These are phyloP conservation scores for Apodemia duryi DNA, from an alignment of 2,888 invertebrate genomes.

Conservation along the genomic window DNA sequence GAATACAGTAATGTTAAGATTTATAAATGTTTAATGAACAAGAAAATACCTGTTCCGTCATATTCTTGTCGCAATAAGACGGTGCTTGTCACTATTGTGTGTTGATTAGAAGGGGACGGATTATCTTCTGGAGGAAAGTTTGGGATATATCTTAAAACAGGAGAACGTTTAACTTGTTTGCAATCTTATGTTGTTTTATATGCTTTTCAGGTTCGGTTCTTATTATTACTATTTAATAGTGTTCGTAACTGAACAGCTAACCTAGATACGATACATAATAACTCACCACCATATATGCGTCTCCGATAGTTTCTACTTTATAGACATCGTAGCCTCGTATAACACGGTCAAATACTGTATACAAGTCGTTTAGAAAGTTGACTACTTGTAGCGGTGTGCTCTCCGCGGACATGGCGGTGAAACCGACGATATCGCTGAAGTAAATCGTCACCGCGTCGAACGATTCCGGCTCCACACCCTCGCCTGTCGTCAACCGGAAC, in stretches of 20 bases:
- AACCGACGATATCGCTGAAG: constrained; percentile 86
- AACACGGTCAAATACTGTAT: constrained; percentile 96
- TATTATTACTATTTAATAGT: too few species aligned
- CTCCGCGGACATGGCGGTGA: constrained; percentile 96
- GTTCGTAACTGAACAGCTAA: too few species aligned
- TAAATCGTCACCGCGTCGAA: constrained; percentile 88
- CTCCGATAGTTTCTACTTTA: constrained; percentile 96
- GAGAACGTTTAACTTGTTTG: too few species aligned
- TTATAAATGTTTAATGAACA: not conserved
- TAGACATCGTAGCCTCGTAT: constrained; percentile 95
- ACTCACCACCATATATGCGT: constrained; percentile 95
- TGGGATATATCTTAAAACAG: too few species aligned
- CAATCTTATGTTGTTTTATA: too few species aligned
- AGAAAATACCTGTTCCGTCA: not conserved
- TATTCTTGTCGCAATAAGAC: not conserved
- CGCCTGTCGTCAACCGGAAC: constrained; percentile 90
- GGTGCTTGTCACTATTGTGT: too few species aligned
- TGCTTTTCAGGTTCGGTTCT: too few species aligned
- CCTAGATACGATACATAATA: constrained; percentile 52
- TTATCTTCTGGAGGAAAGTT: too few species aligned
- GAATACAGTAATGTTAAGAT: not conserved
- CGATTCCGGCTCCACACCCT: constrained; percentile 94
- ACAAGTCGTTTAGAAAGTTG: constrained; percentile 94
- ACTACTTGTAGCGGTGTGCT: constrained; percentile 95
- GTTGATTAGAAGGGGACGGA: too few species aligned